Conservation (phyloP, 2,797 vertebrate genomes). For the Tokudaia muenninki region DNA sequence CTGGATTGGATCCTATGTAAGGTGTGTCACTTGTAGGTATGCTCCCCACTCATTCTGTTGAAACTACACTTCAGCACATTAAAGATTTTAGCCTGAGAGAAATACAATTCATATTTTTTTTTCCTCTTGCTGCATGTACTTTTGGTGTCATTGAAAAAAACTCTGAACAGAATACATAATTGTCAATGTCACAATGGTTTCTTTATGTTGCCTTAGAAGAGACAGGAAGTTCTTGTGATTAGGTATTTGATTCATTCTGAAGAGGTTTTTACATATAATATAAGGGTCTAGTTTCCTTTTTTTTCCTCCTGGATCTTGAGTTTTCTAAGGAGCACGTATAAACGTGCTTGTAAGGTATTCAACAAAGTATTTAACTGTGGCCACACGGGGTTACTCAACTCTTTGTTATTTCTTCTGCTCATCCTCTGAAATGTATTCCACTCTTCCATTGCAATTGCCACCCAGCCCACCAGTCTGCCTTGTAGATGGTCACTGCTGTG, state of each 20-base stretch:
- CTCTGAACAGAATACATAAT: not conserved
- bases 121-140: not conserved
- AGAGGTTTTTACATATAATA: not conserved
- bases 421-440: not conserved
- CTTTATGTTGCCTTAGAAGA: not conserved
- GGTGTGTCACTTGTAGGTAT: not conserved
- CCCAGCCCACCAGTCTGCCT: not conserved
- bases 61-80: too few relatives aligned
- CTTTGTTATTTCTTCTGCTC: not conserved
- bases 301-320: not conserved
- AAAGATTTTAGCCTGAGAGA: not conserved
- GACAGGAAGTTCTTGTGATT: not conserved
- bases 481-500: not conserved
- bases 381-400: not conserved
- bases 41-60: not conserved
- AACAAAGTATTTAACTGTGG: not conserved
- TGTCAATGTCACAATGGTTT: not conserved
- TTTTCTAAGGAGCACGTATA: not conserved
- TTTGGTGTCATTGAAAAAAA: not conserved
- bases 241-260: not conserved
- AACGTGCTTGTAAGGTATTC: not conserved
- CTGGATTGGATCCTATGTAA: not conserved
- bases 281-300: not conserved
- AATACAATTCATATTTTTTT: not conserved
- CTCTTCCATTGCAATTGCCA: not conserved